Evolutionary conservation across 2,888 invertebrate genomes (phyloP), one percentile per base, ranked within the genome.

Genomic region (Cerastis rubricosa): DNA sequence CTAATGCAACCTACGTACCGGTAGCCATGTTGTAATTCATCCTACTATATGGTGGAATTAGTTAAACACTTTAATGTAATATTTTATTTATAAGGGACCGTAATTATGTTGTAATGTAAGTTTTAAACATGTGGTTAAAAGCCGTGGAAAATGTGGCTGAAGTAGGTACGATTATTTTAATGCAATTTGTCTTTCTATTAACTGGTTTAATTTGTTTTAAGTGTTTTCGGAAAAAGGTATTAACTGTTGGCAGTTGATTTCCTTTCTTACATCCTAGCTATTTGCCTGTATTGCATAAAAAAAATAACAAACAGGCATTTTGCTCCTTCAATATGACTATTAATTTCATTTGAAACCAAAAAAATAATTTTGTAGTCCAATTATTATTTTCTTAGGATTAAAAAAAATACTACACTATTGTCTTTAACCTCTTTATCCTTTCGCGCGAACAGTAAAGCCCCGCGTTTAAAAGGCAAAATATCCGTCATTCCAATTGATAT

Each of bases 31-130:
- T 72, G 81, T 57, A 80, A 84, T 74, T 71, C 65, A 77, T 76
- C 76, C 78, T 65, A 71, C 66, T 71, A 72, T 76, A 76, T 64
- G 70, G 61, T 69, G 71, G 66, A 73, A 73, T 70, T 75, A 80
- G 74, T 73, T 82, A 82, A 87, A 85, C 81, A 76, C 71, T 69
- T 69, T 71, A 68, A 70, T 63, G 12, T 75, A 74, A 17, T 29
- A 74, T 74, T 76, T 73, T 76, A 80, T 78, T 66, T 80, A 64
- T 49, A 71, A 74, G 86, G 75, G 51, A 61, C 82, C 71, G 66
- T 61, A 61, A 79, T 78, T 75, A 71, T 80, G 66, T 65, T 47
- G 83, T 81, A 78, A 86, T 82, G 0, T 69, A 12, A 77, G 43
- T 40, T 59, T 54, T 29, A n/a, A 54, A 78, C 14, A 68, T 76